phyloP scores from a whole-genome alignment of 2,113 vertebrate species.

The Alexandromys fortis region DNA sequence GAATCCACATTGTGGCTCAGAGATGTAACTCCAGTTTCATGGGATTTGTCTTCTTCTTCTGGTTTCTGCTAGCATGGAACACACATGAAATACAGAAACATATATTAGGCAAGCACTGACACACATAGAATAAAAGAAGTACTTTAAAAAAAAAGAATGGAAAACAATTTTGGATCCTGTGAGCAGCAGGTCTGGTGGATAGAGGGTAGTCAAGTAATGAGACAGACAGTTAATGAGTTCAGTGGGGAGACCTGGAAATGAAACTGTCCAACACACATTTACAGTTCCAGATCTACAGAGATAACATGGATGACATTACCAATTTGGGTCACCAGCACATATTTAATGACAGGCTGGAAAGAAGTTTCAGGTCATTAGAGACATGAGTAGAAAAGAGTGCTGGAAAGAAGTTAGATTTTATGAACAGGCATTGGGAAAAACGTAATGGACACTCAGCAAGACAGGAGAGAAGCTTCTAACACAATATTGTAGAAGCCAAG shows the following conservation, averaged over 20 bases:
- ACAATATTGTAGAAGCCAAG: not conserved
- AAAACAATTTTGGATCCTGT: not conserved
- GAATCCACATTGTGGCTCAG: not conserved
- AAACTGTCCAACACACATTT: not conserved
- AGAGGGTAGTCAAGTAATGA: not conserved
- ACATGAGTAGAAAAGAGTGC: not conserved
- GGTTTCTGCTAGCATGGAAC: too few relatives aligned
- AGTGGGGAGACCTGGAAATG: not conserved
- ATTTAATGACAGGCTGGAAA: not conserved
- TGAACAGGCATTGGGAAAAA: not conserved
- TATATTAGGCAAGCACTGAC: not conserved
- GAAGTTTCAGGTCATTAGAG: not conserved
- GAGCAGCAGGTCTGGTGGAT: not conserved
- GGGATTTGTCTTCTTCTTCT: not conserved
- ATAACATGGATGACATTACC: not conserved
- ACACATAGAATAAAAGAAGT: not conserved
- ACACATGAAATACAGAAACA: not conserved
- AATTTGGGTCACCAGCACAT: not conserved
- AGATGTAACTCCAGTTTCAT: not conserved
- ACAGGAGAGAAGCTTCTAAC: not conserved
- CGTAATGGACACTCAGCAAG: not conserved
- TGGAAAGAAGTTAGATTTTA: not conserved
- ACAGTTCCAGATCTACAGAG: not conserved
- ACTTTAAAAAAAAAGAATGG: too few relatives aligned
- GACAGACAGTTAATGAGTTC: not conserved